These are phyloP conservation scores for Melanargia galathea DNA, from an alignment of 2,888 invertebrate genomes.

Conservation along the genomic window DNA sequence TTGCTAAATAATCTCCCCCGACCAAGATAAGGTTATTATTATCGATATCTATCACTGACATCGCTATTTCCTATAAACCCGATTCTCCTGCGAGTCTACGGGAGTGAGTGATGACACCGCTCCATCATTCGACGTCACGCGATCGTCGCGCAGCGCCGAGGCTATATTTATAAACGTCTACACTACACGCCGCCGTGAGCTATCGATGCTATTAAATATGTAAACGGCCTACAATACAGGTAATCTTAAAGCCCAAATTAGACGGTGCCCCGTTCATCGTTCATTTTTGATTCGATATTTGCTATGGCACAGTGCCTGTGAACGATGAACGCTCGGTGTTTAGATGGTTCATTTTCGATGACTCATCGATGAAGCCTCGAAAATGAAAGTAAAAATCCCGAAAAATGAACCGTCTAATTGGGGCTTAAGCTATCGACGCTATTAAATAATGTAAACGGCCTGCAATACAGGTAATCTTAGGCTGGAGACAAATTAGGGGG, in stretches of 20 bases:
- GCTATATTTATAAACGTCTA: constrained; percentile 36
- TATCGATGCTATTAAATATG: constrained; percentile 11
- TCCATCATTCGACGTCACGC: constrained; percentile 53
- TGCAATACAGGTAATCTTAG: background rate
- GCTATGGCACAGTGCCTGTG: too few species aligned
- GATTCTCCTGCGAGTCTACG: constrained; percentile 29
- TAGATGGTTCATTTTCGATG: too few species aligned
- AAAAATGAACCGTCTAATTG: too few species aligned
- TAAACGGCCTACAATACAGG: constrained; percentile 7
- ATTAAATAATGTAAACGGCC: constrained; percentile 17
- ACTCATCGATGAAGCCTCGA: too few species aligned
- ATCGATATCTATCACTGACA: constrained; percentile 38
- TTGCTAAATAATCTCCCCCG: constrained; percentile 31
- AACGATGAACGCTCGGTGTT: too few species aligned
- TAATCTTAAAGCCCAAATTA: too few species aligned
- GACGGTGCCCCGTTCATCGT: too few species aligned
- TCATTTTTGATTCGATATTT: too few species aligned
- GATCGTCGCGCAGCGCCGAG: constrained; percentile 33
- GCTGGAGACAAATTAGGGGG: too few species aligned
- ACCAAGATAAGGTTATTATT: constrained; percentile 29
- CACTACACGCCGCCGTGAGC: constrained; percentile 20
- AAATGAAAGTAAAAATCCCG: too few species aligned
- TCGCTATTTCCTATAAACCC: constrained; percentile 36
- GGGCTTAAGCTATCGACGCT: constrained; percentile 12
- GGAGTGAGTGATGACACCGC: constrained; percentile 61